Percentiles rank a stretch among this genome's conserved stretches.
These are phyloP conservation scores for Pan paniscus DNA, from an alignment of 2,113 vertebrate species.

Conservation along the genomic window DNA sequence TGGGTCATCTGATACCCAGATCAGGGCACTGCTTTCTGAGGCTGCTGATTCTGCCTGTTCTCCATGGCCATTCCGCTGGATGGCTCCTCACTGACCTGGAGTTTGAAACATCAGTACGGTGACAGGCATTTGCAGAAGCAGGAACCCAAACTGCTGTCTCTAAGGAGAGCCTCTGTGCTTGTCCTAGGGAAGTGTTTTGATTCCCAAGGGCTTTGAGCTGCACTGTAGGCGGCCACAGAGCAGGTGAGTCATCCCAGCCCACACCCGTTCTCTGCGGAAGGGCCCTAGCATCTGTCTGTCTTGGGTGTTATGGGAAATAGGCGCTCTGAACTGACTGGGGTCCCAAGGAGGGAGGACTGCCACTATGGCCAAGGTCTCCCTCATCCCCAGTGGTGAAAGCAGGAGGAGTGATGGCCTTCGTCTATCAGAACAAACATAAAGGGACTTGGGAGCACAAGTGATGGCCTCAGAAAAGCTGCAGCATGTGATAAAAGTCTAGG, in stretches of 20 bases:
- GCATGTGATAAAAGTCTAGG: not conserved
- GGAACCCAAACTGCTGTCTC: slow-evolving; percentile 21
- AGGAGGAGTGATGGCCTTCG: not conserved
- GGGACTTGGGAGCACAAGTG: not conserved
- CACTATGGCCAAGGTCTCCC: not conserved
- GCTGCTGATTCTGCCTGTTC: not conserved
- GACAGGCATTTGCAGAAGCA: not conserved
- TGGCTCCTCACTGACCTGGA: not conserved
- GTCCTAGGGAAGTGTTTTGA: slow-evolving; percentile 31
- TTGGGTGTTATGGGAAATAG: not conserved
- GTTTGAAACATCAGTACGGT: not conserved
- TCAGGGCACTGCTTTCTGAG: not conserved
- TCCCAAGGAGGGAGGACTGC: not conserved
- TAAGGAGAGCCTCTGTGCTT: slow-evolving; percentile 34
- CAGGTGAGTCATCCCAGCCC: slow-evolving; percentile 69
- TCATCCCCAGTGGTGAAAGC: not conserved
- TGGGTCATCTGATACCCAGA: not conserved
- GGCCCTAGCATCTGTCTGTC: slow-evolving; percentile 47
- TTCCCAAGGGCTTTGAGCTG: slow-evolving; percentile 29
- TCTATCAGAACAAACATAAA: not conserved
- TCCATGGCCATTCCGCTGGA: not conserved
- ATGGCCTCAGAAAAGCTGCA: slow-evolving; percentile 23
- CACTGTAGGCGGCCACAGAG: slow-evolving; percentile 23
- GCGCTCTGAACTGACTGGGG: not conserved
- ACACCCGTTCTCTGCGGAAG: slow-evolving; percentile 48